Base-by-base conservation (phyloP, 2,113 vertebrate genomes). In the Thymallus thymallus region DNA sequence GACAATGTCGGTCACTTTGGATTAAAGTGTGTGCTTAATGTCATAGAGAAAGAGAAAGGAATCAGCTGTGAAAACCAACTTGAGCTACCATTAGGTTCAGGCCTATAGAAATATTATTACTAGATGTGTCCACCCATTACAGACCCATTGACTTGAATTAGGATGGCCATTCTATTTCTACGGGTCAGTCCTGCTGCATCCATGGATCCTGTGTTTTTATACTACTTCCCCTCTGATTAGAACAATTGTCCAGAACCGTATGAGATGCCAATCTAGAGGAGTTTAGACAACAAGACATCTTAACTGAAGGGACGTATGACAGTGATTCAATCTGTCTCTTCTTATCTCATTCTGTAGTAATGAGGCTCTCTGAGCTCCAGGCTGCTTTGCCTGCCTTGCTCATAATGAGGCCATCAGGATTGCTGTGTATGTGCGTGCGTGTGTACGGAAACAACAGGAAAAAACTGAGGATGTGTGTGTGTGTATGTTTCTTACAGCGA, bases 321-420 rank as follows among this genome's bases (percentile, higher is more conserved):
- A 65, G 63, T 65, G 24, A 30, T 65, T 65, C 29, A 65, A 14
- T 66, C 16, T 41, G 20, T 10, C 35, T 35, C 32, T 3, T 41
- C 65, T 67, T 12, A n/a, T 24, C 30, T 35, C 18, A n/a, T 26
- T 20, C 18, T 35, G 6, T 26, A 13, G 20, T 71, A 29, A 71
- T 60, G 62, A 64, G 69, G 30, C 30, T 48, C 45, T 70, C n/a
- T 24, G 62, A 64, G 62, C 24, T 23, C 24, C 24, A 14, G 62
- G 62, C 62, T 64, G 62, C 48, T 16, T 24, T 41, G 35, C 35
- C 35, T 29, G 62, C 24, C 62, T 26, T 5, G 5, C 23, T 64
- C 62, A 64, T 64, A 64, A 64, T 16, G 68, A 70, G 45, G 22
- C 24, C 13, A 35, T 69, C 62, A 62, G 35, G 41, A 46, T 20